These are phyloP conservation scores for Porphyrio hochstetteri DNA, from an alignment of 2,113 vertebrate species.

Conservation along the genomic window DNA sequence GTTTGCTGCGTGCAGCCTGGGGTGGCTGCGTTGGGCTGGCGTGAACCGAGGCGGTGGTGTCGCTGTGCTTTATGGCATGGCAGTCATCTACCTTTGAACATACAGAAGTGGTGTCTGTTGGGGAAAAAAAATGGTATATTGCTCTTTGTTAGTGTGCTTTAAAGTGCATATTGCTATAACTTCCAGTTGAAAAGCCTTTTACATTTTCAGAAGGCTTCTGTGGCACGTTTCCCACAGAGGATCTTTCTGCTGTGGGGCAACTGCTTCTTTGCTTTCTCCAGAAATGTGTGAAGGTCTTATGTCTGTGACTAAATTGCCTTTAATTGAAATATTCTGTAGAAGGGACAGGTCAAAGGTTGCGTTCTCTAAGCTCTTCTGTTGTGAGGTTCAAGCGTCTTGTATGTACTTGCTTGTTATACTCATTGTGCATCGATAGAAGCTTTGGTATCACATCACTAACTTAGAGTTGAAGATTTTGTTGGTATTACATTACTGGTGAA, in stretches of 20 bases:
- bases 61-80: accelerated
- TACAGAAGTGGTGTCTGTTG: not conserved
- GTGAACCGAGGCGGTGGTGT: not conserved
- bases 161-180: not conserved
- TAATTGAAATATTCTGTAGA: not conserved
- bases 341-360: not conserved
- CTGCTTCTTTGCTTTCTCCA: not conserved
- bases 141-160: not conserved
- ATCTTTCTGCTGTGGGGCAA: not conserved
- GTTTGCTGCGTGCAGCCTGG: not conserved
- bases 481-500: not conserved
- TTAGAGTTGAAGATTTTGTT: not conserved
- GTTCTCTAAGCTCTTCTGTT: not conserved
- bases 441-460: not conserved
- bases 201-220: not conserved
- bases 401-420: not conserved
- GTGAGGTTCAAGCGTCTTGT: not conserved
- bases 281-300: not conserved
- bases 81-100: not conserved
- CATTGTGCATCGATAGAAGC: not conserved
- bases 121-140: not conserved
- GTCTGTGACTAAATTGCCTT: not conserved
- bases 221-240: not conserved
- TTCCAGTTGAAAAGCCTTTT: not conserved
- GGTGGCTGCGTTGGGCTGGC: not conserved